Base-by-base conservation (phyloP, 2,888 invertebrate species). In the Stenichneumon culpator region DNA sequence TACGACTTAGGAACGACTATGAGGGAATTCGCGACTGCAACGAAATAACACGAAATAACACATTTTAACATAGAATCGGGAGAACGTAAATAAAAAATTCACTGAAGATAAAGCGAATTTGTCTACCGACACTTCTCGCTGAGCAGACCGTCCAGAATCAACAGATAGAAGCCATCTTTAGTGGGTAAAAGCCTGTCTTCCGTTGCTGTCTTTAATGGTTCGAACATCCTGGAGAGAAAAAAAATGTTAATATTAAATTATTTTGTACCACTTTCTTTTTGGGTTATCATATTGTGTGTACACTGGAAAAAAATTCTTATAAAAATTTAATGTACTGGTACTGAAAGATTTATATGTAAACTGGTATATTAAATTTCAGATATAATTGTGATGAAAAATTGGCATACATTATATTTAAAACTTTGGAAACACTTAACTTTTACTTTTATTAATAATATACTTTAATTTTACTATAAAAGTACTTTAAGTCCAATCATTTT, bases 1-100 rank as follows among this genome's bases (percentile, higher is more conserved):
- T 94, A 95, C 87, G 94, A 94, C 91, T 95, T 95, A 83, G 95
- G 95, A 93, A 95, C 93, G 93, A 95, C 95, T 89, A 95, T 94
- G 32, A 95, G 94, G 63, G 95, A 95, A 93, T 95, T 94, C 60
- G 95, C 95, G 94, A 95, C 95, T 95, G 93, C 91, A 95, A 94
- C 86, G 83, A 89, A 28, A 52, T 25, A 81, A 73, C 19, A 94
- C 86, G 83, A 89, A 28, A 52, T 25, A 81, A 73, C 19, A 44
- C 47, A 9, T 47, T 70, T 60, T 2, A 14, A 54, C 36, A 22
- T 52, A 7, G 36, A 22, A 11, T 22, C 9, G n/a, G 11, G 28
- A 16, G 11, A 2, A 9, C 50, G 50, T 5, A 47, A n/a, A 69
- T 9, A 28, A 19, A 19, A 54, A 54, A 16, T 54, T 0, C 4